phyloP scores from a whole-genome alignment of 2,113 vertebrate species.

The Silurus asotus region DNA sequence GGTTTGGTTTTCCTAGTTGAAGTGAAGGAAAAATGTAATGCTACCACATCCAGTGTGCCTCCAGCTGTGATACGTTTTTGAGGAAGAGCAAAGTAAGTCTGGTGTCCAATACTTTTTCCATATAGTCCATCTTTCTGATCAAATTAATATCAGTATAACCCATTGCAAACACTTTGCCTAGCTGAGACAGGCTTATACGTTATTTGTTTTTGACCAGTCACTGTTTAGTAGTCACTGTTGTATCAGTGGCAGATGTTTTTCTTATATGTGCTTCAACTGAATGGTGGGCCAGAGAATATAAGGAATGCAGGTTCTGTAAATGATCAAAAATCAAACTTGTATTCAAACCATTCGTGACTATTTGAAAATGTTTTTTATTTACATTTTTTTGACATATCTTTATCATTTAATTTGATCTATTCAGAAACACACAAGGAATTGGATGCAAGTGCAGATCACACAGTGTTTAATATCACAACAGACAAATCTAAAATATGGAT shows the following conservation, averaged over 20 bases:
- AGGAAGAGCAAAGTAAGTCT: too few species aligned
- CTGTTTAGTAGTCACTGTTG: neutral
- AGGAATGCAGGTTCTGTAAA: neutral
- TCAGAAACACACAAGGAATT: too few species aligned
- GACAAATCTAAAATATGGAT: too few species aligned
- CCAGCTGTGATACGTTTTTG: too few species aligned
- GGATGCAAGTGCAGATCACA: too few species aligned
- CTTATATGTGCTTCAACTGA: neutral
- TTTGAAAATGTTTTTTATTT: neutral
- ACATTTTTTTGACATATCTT: neutral
- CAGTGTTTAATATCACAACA: too few species aligned
- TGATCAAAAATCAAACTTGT: neutral
- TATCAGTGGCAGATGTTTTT: neutral
- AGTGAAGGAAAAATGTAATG: too few species aligned
- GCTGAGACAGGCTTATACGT: neutral
- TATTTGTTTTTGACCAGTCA: neutral
- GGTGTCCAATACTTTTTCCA: too few species aligned
- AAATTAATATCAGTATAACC: neutral
- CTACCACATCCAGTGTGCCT: too few species aligned
- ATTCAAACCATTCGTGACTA: neutral
- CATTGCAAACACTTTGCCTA: neutral
- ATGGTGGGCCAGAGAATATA: neutral
- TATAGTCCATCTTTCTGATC: neutral
- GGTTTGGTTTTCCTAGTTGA: too few species aligned
- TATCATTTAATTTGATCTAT: neutral